Percentiles rank a stretch among this genome's conserved stretches.
These are phyloP conservation scores for Nebria ingens DNA, from an alignment of 1,140 invertebrate species.

Conservation along the genomic window DNA sequence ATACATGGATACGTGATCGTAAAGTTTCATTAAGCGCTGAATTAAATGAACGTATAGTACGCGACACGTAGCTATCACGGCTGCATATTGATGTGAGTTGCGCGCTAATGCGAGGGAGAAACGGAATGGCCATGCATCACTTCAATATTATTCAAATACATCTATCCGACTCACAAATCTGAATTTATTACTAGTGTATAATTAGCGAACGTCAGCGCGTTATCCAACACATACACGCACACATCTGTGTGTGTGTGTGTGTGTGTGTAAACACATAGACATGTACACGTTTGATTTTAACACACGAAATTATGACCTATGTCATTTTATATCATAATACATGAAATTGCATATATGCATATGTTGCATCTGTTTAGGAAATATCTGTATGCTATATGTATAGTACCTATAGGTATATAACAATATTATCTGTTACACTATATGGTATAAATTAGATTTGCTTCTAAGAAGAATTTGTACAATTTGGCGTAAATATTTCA, in stretches of 20 bases:
- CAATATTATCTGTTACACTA: too few species aligned
- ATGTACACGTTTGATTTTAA: conserved; percentile 5
- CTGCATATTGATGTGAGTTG: neutral
- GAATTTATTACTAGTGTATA: conserved; percentile 7
- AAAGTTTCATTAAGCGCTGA: conserved; percentile 5
- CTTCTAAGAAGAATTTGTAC: too few species aligned
- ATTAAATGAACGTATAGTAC: neutral
- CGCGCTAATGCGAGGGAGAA: neutral
- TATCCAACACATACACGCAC: neutral
- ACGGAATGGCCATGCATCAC: neutral
- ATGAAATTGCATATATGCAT: neutral
- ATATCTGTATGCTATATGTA: too few species aligned
- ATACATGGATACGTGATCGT: conserved; percentile 6
- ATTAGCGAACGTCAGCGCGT: conserved; percentile 6
- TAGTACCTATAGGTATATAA: too few species aligned
- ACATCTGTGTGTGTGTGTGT: too few species aligned
- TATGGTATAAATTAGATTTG: too few species aligned
- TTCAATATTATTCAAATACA: conserved; percentile 7
- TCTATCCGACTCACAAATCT: conserved; percentile 4
- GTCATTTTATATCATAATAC: too few species aligned
- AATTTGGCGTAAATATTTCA: too few species aligned
- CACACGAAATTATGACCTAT: neutral
- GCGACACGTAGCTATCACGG: neutral
- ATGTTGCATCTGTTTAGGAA: too few species aligned
- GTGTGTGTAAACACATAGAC: neutral